Evolutionary conservation across 1,140 invertebrate genomes (phyloP).

Genomic region (Papilio xuthus): DNA sequence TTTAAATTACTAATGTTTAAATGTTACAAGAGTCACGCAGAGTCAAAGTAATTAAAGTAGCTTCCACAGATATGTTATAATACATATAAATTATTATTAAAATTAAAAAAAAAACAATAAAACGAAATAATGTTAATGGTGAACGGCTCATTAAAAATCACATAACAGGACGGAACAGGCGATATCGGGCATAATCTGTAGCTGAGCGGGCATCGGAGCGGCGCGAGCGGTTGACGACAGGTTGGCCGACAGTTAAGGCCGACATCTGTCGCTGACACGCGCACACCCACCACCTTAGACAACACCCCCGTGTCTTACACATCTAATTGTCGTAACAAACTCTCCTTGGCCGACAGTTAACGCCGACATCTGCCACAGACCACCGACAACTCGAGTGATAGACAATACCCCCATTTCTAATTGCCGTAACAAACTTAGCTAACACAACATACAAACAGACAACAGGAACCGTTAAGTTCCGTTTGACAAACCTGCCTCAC

Average conservation of each 20-base stretch:
- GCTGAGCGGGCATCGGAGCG: slow-evolving; percentile 65
- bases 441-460: slow-evolving; percentile 67
- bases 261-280: slow-evolving; percentile 65
- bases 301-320: slow-evolving; percentile 74
- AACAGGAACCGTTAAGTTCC: slow-evolving; percentile 74
- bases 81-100: neutral
- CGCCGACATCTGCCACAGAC: slow-evolving; percentile 65
- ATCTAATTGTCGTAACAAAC: slow-evolving; percentile 63
- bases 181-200: slow-evolving; percentile 63
- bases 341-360: slow-evolving; percentile 70
- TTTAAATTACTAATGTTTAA: neutral
- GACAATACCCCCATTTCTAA: slow-evolving; percentile 62
- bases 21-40: no score
- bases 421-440: slow-evolving; percentile 50
- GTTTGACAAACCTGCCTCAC: slow-evolving; percentile 70
- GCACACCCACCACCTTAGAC: slow-evolving; percentile 55
- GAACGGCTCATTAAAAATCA: slow-evolving; percentile 53
- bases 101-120: neutral
- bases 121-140: neutral
- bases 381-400: slow-evolving; percentile 50
- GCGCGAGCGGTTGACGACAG: slow-evolving; percentile 77
- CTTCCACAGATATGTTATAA: neutral
- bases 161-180: slow-evolving; percentile 50
- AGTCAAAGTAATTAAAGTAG: neutral
- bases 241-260: slow-evolving; percentile 73